These are phyloP conservation scores for Axis porcinus DNA, from an alignment of 2,113 vertebrate species.

Conservation along the genomic window DNA sequence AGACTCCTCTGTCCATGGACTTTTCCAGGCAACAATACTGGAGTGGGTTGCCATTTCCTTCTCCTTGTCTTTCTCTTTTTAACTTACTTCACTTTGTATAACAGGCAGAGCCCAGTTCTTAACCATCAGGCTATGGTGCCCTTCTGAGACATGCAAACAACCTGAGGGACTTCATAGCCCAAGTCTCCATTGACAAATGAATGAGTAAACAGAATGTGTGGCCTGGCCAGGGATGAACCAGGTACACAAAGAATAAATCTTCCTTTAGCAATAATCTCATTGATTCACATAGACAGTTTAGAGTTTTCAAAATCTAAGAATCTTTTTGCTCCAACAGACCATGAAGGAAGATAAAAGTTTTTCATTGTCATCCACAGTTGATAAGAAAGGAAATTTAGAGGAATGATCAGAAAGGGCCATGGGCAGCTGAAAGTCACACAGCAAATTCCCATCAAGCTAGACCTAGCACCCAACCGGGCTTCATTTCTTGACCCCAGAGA, in stretches of 20 bases:
- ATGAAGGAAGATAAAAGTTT: neutral
- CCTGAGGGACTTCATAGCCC: neutral
- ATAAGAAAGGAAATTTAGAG: neutral
- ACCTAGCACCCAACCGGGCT: neutral
- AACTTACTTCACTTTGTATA: neutral
- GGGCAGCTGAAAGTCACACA: neutral
- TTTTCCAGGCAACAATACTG: too few relatives aligned
- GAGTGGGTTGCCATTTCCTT: too few relatives aligned
- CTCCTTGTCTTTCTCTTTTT: neutral
- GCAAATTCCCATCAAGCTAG: neutral
- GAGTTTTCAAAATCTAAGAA: neutral
- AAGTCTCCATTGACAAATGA: neutral
- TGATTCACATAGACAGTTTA: accelerated
- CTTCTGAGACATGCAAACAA: neutral
- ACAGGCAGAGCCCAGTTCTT: neutral
- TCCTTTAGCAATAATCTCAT: neutral
- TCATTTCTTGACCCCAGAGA: neutral
- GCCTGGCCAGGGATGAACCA: neutral
- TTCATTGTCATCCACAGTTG: neutral
- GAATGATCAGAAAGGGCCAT: neutral
- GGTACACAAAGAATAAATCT: neutral
- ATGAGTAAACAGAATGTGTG: neutral
- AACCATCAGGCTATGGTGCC: neutral
- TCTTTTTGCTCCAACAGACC: neutral
- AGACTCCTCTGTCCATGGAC: too few relatives aligned